A percentile compares a stretch with the other conserved stretches of the same genome.
These are phyloP conservation scores for Scolanthus callimorphus DNA, from an alignment of 92 coral and sea anemone genomes.

Conservation along the genomic window DNA sequence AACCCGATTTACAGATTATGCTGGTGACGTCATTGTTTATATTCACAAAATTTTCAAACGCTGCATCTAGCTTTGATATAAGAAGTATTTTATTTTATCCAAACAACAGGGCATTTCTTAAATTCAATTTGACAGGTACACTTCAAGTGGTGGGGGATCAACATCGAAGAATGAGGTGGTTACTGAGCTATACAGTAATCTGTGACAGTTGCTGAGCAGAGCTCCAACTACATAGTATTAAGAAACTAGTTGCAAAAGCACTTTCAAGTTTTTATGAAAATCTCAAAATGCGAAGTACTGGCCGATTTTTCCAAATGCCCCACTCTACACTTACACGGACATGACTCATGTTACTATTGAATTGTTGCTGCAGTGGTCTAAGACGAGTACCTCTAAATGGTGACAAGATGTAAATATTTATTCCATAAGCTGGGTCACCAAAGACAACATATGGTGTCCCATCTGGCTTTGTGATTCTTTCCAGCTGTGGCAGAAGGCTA, in stretches of 20 bases:
- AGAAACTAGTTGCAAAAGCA: slow-evolving; percentile 30
- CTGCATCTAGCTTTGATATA: no score
- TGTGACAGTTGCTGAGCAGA: slow-evolving; percentile 32
- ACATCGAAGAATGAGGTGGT: slow-evolving; percentile 4
- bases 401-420: slow-evolving; percentile 38
- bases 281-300: no score
- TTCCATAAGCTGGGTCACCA: slow-evolving; percentile 52
- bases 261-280: no score
- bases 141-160: no score
- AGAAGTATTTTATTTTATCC: no score
- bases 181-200: slow-evolving; percentile 29
- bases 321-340: slow-evolving; percentile 34
- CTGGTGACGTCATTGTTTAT: no score
- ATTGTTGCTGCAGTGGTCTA: slow-evolving; percentile 16
- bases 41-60: no score
- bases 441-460: slow-evolving; percentile 36
- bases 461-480: slow-evolving; percentile 13
- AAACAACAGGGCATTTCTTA: no score
- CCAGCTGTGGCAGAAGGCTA: slow-evolving; percentile 27
- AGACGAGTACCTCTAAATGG: slow-evolving; percentile 47
- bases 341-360: slow-evolving; percentile 42
- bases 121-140: no score
- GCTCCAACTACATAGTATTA: slow-evolving; percentile 28
- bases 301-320: slow-evolving; percentile 48
- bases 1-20: no score